phyloP scores from a whole-genome alignment of 2,797 vertebrate genomes.

The Chaunax sp. region DNA sequence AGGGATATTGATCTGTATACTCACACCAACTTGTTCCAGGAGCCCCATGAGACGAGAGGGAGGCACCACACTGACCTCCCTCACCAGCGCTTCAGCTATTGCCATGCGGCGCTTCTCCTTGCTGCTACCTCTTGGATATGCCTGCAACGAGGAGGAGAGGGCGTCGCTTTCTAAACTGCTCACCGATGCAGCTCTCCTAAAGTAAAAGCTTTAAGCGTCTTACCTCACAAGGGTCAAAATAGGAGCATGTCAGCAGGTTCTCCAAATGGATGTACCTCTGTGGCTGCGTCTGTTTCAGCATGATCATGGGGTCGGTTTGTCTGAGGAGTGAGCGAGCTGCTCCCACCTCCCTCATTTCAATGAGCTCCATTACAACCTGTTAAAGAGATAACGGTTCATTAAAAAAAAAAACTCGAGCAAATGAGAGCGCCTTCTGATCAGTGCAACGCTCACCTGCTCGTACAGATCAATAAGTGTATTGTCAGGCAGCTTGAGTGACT shows the following conservation, averaged over 20 bases:
- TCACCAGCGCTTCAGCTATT: slow-evolving; percentile 94
- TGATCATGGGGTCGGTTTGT: slow-evolving; percentile 98
- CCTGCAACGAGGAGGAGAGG: slow-evolving; percentile 73
- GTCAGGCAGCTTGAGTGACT: slow-evolving; percentile 95
- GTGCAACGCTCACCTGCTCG: slow-evolving; percentile 87
- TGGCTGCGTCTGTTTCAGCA: slow-evolving; percentile 95
- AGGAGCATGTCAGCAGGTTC: slow-evolving; percentile 92
- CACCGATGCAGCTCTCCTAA: not conserved
- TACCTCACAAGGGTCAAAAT: slow-evolving; percentile 97
- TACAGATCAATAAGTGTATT: slow-evolving; percentile 97
- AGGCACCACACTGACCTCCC: slow-evolving; percentile 97
- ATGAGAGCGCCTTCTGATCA: not conserved
- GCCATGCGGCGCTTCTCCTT: slow-evolving; percentile 95
- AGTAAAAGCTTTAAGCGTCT: not conserved
- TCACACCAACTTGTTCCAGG: slow-evolving; percentile 89
- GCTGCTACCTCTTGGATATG: slow-evolving; percentile 95
- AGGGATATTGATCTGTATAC: slow-evolving; percentile 37
- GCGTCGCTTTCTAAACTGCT: not conserved
- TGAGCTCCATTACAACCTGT: slow-evolving; percentile 96
- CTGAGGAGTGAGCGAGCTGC: slow-evolving; percentile 94
- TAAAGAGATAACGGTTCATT: not conserved
- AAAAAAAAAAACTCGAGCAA: not conserved
- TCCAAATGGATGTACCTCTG: slow-evolving; percentile 93
- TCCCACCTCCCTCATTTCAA: slow-evolving; percentile 94
- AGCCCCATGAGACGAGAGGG: slow-evolving; percentile 97